phyloP scores from a whole-genome alignment of 2,797 vertebrate species.

The Melanotaenia pygmaea region DNA sequence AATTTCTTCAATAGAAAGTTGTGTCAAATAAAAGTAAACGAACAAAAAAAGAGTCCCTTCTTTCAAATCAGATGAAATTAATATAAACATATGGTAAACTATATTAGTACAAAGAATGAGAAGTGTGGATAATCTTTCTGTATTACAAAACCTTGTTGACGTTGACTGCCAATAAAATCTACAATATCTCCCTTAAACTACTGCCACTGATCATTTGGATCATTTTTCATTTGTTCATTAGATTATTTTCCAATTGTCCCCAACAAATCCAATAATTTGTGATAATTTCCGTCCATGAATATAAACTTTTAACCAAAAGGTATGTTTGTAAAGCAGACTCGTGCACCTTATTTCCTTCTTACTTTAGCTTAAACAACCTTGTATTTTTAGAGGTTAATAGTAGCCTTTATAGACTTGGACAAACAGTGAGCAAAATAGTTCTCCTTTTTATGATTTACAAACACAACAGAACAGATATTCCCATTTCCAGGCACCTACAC shows the following conservation, averaged over 20 bases:
- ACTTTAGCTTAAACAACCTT: not conserved
- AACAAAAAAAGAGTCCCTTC: too few relatives aligned
- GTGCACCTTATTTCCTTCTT: not conserved
- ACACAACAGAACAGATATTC: not conserved
- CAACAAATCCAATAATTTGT: not conserved
- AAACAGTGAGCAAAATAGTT: not conserved
- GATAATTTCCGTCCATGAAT: too few relatives aligned
- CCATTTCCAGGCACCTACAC: not conserved
- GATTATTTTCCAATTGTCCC: not conserved
- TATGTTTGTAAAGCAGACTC: not conserved
- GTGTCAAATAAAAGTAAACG: not conserved
- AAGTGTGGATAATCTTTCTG: not conserved
- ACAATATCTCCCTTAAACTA: not conserved
- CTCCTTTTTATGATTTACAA: not conserved
- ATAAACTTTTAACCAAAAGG: too few relatives aligned
- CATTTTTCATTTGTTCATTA: not conserved
- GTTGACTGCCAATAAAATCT: not conserved
- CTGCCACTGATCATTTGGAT: not conserved
- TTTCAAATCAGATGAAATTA: not conserved
- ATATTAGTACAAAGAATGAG: not conserved
- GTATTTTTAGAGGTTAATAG: fast-evolving
- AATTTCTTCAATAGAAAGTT: not conserved
- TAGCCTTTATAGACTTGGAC: not conserved
- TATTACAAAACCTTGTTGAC: not conserved
- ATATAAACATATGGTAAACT: not conserved